Percentiles rank a stretch among this genome's conserved stretches.
Evolutionary conservation across 1,140 invertebrate genomes (phyloP).

Genomic region (Cydia splendana): DNA sequence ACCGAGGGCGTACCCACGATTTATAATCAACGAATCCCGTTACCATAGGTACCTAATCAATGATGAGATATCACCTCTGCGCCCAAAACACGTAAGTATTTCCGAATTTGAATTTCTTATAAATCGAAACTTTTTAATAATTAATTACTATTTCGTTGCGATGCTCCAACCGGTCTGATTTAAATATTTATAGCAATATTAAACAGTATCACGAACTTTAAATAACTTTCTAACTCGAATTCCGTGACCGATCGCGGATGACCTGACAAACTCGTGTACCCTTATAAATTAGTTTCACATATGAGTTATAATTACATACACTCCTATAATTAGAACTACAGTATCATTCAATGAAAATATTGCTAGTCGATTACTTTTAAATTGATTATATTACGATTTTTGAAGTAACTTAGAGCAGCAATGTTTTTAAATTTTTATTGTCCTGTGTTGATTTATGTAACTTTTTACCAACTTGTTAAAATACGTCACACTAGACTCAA

Average conservation of each 20-base stretch:
- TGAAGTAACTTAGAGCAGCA: too few relatives aligned
- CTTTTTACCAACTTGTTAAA: too few relatives aligned
- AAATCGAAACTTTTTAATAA: slow-evolving; percentile 32
- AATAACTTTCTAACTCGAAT: slow-evolving; percentile 64
- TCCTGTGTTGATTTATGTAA: too few relatives aligned
- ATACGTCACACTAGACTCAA: too few relatives aligned
- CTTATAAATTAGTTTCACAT: slow-evolving; percentile 27
- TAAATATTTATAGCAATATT: slow-evolving; percentile 33
- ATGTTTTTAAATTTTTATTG: too few relatives aligned
- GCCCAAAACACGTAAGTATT: slow-evolving; percentile 18
- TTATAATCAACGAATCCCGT: slow-evolving; percentile 19
- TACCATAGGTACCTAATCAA: slow-evolving; percentile 19
- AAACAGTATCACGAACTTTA: slow-evolving; percentile 33
- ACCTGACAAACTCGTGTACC: slow-evolving; percentile 37
- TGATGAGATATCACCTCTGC: slow-evolving; percentile 27
- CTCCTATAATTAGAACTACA: background rate
- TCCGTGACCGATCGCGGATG: slow-evolving; percentile 52
- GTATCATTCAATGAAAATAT: background rate
- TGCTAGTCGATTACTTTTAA: too few relatives aligned
- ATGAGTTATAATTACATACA: background rate
- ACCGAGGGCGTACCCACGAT: background rate
- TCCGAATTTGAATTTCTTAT: slow-evolving; percentile 26
- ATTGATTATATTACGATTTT: too few relatives aligned
- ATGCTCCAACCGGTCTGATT: slow-evolving; percentile 28
- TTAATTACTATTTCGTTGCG: slow-evolving; percentile 27